Base-by-base conservation (phyloP, 2,113 vertebrate species). In the Mastomys natalensis region DNA sequence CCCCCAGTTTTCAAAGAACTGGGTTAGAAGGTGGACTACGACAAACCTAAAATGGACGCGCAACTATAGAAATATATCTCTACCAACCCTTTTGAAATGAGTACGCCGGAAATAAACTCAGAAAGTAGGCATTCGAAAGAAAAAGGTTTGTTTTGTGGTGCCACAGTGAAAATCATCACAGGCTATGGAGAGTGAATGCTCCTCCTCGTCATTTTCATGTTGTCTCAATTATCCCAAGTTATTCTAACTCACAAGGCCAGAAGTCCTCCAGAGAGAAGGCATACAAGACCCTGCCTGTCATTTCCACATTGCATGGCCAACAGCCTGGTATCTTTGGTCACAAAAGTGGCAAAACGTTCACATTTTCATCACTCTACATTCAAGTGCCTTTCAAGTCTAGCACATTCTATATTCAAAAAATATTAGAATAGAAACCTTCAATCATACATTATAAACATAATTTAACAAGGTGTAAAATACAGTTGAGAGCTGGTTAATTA, bases 321-420 rank as follows among this genome's bases (percentile, higher is more conserved):
- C 9, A 87, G 86, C 37, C 89, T 62, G 26, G 5, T 53, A 37
- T 91, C 97, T 97, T 93, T 96, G 97, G 96, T 97, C 76, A 96
- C 1, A 48, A 89, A 88, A 95, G 92, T 80, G 96, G 95, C 72
- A 60, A 89, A 89, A 78, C 3, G 74, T 55, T 89, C 95, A 97
- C 91, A 86, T 90, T 91, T 95, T 85, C 45, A 66, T 55, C 62
- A 64, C 3, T 89, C 45, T 93, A 95, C 78, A 90, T 89, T 95
- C 94, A 91, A 66, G 0, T 88, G 78, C 78, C 87, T 96, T 91
- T 97, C 70, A 97, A 89, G 91, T 96, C 95, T 89, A 95, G n/a
- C 70, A 89, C n/a, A 64, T 40, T 91, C 43, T 85, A 45, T 55
- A 88, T 94, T 87, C 37, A 90, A 93, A 93, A 94, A 55, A 77